Conservation (phyloP, 2,797 vertebrate genomes). For the Anomalospiza imberbis region DNA sequence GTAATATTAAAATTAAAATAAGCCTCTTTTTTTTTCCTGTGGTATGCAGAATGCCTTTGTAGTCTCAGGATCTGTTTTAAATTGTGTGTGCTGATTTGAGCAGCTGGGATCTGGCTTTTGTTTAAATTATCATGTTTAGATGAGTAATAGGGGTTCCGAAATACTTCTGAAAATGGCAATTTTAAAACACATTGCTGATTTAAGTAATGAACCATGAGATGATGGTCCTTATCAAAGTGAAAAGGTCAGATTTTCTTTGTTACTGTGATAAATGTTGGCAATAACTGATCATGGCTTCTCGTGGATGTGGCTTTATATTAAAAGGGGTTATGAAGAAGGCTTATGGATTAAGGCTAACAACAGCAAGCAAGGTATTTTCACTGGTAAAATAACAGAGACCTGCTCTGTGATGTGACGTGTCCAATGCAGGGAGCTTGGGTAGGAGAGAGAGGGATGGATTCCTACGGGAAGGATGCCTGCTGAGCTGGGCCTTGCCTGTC, state of each 20-base stretch:
- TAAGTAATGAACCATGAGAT: neutral
- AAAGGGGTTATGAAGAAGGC: neutral
- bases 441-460: neutral
- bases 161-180: neutral
- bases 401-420: neutral
- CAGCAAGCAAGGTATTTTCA: fast-evolving
- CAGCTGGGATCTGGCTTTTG: neutral
- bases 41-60: neutral
- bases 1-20: neutral
- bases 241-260: neutral
- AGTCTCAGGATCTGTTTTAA: neutral
- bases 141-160: neutral
- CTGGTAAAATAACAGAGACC: neutral
- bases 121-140: neutral
- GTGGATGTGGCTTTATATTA: fast-evolving
- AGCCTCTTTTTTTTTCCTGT: neutral
- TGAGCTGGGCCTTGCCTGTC: neutral
- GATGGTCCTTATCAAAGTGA: neutral
- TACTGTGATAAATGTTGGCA: neutral
- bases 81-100: neutral
- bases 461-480: neutral
- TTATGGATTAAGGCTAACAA: neutral
- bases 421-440: fast-evolving
- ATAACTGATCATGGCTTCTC: neutral
- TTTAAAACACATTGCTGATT: neutral